A percentile compares a stretch with the other conserved stretches of the same genome.
These are phyloP conservation scores for Myodes glareolus DNA, from an alignment of 2,113 vertebrate species.

Conservation along the genomic window DNA sequence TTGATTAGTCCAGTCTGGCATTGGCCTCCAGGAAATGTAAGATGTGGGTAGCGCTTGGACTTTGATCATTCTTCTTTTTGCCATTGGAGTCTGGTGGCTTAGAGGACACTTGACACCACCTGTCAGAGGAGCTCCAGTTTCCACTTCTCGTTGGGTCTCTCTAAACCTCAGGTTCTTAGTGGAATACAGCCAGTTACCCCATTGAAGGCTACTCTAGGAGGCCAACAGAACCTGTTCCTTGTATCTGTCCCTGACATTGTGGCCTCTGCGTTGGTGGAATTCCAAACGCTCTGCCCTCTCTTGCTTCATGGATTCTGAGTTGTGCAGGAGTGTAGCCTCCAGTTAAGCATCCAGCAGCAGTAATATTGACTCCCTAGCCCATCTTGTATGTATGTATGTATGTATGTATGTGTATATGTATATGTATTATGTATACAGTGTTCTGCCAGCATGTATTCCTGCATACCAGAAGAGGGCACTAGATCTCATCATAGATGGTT, in stretches of 20 bases:
- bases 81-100: neutral
- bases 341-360: no score
- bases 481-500: no score
- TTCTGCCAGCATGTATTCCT: no score
- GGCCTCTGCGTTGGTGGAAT: neutral
- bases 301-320: neutral
- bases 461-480: no score
- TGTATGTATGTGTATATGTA: no score
- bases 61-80: neutral
- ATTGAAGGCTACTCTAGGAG: neutral
- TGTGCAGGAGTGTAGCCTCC: fast-evolving
- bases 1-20: neutral
- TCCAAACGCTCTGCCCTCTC: neutral
- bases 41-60: neutral
- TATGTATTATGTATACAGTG: no score
- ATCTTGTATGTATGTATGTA: no score
- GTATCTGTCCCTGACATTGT: neutral
- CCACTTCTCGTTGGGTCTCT: neutral
- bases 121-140: neutral
- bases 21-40: neutral
- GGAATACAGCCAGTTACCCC: neutral
- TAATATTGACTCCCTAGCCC: neutral
- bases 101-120: neutral
- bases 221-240: neutral
- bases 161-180: neutral